Conservation (phyloP, 2,888 invertebrate species). For the Conchocele bisecta region DNA sequence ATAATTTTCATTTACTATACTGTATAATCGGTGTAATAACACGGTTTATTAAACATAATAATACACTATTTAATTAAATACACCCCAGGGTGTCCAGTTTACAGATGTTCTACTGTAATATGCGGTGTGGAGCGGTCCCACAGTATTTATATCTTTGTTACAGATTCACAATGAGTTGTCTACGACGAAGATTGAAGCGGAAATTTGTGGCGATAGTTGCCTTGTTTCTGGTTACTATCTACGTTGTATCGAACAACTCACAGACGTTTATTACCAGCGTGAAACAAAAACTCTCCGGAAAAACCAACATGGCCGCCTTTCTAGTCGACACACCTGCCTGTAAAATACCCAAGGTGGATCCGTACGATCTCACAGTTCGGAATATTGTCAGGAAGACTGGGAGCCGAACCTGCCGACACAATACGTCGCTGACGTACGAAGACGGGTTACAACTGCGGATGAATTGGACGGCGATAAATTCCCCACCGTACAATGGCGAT, state of each 20-base stretch:
- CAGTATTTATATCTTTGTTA: no score
- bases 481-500: conserved; percentile 55
- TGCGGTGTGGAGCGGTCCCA: no score
- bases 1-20: no score
- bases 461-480: conserved; percentile 49
- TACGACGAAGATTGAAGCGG: no score
- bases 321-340: conserved; percentile 76
- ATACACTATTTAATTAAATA: no score
- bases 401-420: conserved; percentile 61
- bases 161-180: no score
- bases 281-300: neutral
- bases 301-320: conserved; percentile 35
- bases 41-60: no score
- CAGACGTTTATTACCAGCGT: neutral
- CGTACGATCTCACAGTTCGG: conserved; percentile 69
- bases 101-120: no score
- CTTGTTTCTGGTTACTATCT: neutral
- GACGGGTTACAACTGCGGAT: conserved; percentile 46
- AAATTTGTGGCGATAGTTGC: neutral
- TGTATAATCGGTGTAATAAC: no score
- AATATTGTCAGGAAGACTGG: conserved; percentile 59
- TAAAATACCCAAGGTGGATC: conserved; percentile 77
- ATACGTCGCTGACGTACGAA: conserved; percentile 71
- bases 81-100: no score
- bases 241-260: neutral